Base-by-base conservation (phyloP, 1,140 invertebrate species). In the Trichoplusia ni region DNA sequence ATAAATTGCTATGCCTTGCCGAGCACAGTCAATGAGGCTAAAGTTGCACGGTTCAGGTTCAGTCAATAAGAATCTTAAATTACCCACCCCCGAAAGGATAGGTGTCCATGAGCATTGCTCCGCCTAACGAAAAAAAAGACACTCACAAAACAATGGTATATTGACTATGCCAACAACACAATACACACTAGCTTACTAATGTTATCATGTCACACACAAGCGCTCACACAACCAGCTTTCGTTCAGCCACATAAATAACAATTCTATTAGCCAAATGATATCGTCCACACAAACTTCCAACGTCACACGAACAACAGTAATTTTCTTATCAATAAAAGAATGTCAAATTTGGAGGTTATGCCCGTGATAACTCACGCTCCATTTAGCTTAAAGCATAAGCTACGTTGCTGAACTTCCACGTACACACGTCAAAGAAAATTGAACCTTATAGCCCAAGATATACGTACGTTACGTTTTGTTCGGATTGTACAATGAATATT, bases 401-500 rank as follows among this genome's bases (percentile, higher is more conserved):
- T 59, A 59, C 54, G 38, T 59, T 46, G 56, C 42, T 33, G 31
- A 14, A 59, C 42, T 46, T 21, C 9, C 27, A n/a, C 1, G 3
- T 8, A 29, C 53, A 27, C n/a, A 21, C 29, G 53, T 19, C 37
- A 42, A 42, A 6, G 14, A 14, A 58, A 58, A 19, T 5, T 40
- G 19, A 40, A 37, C 35, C 21, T 56, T 56, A 40, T 27, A 2
- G 5, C 1, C 9, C n/a, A 1, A 0, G 16, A 6, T 1, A 38
- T 27, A 56, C 4, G n/a, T 21, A 29, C 13, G 3, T 40, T 4
- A 7, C 4, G n/a, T 2, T 16, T 9, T 11, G 9, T 19, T 4
- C 19, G 21, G n/a, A 1, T 14, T 11, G n/a, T 8, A 21, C 25
- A 60, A 61, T 66, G 64, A 66, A 66, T 66, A 66, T 66, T 66